Evolutionary conservation across 2,888 invertebrate species (phyloP), one percentile per base, ranked within the genome.

Genomic region (Linnaemya tessellans): DNA sequence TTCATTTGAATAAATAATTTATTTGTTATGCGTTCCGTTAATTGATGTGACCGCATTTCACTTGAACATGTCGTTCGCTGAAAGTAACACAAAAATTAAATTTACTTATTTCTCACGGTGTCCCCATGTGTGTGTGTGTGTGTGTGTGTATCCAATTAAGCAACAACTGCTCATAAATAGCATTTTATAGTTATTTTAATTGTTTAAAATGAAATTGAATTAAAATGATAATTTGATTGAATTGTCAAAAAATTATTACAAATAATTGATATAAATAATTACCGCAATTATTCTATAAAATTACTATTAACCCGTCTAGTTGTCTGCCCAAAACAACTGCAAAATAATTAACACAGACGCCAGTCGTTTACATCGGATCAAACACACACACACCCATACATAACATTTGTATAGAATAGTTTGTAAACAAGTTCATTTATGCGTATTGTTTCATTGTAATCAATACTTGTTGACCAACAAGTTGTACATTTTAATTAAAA

Each of bases 161-260:
- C 25, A n/a, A 65, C 11, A 65, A 49, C 18, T 30, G 30, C 30
- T 49, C 35, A 67, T 1, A 51, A 18, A 51, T 49, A 18, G 22
- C 15, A 49, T 38, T 49, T 68, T 68, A 35, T 49, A 51, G 20
- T 41, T 35, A 70, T 60, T 70, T 79, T 70, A 70, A 70, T 65
- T 62, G 79, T 11, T 41, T 0, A 54, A 62, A 79, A 70, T 79
- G 18, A 62, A 60, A 54, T 51, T 68, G 30, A 30, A 58, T 65
- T 46, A 49, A 46, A 67, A 49, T 68, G 22, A 49, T 78, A 60
- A 68, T 68, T 68, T 58, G 25, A 62, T 79, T 70, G 79, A 62
- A 62, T 30, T 51, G 70, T 79, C 38, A 70, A 67, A 35, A 68
- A 78, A 60, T 20, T 13, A 43, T 70, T 38, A 58, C 51, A 56